A percentile compares a stretch with the other conserved stretches of the same genome.
phyloP scores from a whole-genome alignment of 1,140 invertebrate genomes.

The Drosophila ananassae region DNA sequence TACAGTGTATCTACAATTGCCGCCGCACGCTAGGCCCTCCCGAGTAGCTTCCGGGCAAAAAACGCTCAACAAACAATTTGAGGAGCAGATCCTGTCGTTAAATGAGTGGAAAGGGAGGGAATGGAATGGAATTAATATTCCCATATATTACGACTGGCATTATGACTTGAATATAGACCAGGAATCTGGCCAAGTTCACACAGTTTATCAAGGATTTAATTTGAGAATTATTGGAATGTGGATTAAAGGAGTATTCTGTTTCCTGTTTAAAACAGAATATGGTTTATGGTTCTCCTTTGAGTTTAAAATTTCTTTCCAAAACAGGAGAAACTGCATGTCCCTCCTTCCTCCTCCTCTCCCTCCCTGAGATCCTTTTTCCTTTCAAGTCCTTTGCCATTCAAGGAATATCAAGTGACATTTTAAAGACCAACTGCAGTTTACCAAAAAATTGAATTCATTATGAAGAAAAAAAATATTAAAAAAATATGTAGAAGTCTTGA shows the following conservation, averaged over 20 bases:
- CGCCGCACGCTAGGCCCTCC: constrained; percentile 30
- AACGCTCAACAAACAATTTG: constrained; percentile 52
- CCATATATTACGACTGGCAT: constrained; percentile 3
- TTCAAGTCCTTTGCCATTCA: constrained; percentile 7
- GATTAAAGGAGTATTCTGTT: too few species aligned
- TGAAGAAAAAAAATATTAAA: constrained; percentile 35
- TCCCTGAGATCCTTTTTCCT: constrained; percentile 1
- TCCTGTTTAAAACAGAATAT: too few species aligned
- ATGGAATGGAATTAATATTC: constrained; percentile 37
- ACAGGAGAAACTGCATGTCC: background rate
- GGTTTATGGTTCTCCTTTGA: too few species aligned
- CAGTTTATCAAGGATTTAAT: constrained; percentile 17
- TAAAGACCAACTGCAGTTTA: constrained; percentile 25
- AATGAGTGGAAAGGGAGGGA: constrained; percentile 16
- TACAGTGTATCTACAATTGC: constrained; percentile 10
- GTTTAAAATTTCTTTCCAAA: background rate
- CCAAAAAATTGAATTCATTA: constrained; percentile 59
- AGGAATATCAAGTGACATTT: constrained; percentile 31
- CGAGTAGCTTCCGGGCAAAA: constrained; percentile 31
- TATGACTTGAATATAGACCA: constrained; percentile 11
- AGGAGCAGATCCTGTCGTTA: constrained; percentile 37
- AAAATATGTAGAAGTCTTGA: constrained; percentile 28
- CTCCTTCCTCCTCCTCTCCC: background rate
- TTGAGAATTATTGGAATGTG: too few species aligned
- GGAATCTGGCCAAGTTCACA: constrained; percentile 22